Percentiles rank a stretch among this genome's conserved stretches.
Conservation (phyloP, 2,888 invertebrate genomes). For the Panzeria rudis region DNA sequence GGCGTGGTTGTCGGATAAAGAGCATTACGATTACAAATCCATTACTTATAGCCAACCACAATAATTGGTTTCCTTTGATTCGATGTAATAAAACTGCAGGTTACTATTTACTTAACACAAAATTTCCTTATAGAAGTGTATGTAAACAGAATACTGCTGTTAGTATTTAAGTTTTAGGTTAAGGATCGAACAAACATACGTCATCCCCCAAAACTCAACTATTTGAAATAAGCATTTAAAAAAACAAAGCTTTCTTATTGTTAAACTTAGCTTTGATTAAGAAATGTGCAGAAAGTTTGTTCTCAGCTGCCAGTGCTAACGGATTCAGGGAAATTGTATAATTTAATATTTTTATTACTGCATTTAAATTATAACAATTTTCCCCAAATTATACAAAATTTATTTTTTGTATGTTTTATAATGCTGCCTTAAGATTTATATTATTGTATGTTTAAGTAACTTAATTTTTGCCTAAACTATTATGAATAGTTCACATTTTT, state of each 20-base stretch:
- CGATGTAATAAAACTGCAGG: slow-evolving; percentile 45
- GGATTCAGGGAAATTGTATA: slow-evolving; percentile 50
- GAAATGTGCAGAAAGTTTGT: slow-evolving; percentile 12
- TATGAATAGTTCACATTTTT: background rate
- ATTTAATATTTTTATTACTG: slow-evolving; percentile 65
- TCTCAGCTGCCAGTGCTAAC: slow-evolving; percentile 43
- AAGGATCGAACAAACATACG: slow-evolving; percentile 51
- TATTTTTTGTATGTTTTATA: slow-evolving; percentile 7
- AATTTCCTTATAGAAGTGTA: slow-evolving; percentile 54
- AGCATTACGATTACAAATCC: slow-evolving; percentile 85
- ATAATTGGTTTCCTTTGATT: slow-evolving; percentile 52
- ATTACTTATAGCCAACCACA: slow-evolving; percentile 79
- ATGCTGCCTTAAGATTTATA: slow-evolving; percentile 43
- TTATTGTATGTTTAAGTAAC: slow-evolving; percentile 54
- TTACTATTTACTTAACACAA: slow-evolving; percentile 54
- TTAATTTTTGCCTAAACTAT: slow-evolving; percentile 24
- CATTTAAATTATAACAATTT: slow-evolving; percentile 62
- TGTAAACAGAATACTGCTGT: slow-evolving; percentile 56
- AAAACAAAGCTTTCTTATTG: slow-evolving; percentile 63
- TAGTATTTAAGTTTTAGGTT: slow-evolving; percentile 60
- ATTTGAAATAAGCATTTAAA: slow-evolving; percentile 9
- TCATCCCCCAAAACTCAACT: slow-evolving; percentile 53
- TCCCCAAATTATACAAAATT: slow-evolving; percentile 13
- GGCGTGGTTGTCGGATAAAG: slow-evolving; percentile 90
- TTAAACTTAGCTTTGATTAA: slow-evolving; percentile 28